Evolutionary conservation across 2,888 invertebrate species (phyloP), one percentile per base, ranked within the genome.

Genomic region (Caprella mutica): DNA sequence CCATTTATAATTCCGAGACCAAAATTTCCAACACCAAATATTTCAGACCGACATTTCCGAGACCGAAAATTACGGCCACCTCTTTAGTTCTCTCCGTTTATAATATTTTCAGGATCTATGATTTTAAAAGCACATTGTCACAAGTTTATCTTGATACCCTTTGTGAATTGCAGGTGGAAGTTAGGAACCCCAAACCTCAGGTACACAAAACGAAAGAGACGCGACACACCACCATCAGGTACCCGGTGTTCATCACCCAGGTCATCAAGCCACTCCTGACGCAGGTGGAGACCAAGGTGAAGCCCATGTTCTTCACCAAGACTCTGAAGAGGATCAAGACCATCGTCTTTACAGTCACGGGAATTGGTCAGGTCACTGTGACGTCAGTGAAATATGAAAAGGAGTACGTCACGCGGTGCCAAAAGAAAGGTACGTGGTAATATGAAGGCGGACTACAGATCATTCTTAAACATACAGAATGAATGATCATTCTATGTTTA

Each of bases 161-260:
- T 12, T 19, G 14, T 55, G 29, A 1, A 5, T 29, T 8, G 9
- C 63, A 64, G 63, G 58, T 64, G 33, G 63, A 64, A 26, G 59
- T 64, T n/a, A 19, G 57, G 17, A 64, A 64, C 27, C 63, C 63
- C 1, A 48, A 55, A 27, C 63, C 63, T 5, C 59, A 64, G 23
- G 53, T 64, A 30, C 59, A 64, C 46, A 64, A 59, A 40, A 42
- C 59, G 14, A 59, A 56, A 23, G 63, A 64, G 52, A 59, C 59
- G 19, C 55, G 63, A 5, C 59, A 64, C 55, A 64, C 63, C 26
- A 64, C 63, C 52, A 57, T 64, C 29, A 52, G 63, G 27, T 64
- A 64, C 39, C 63, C 63, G n/a, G 63, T 64, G 17, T 64, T 64
- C 55, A 64, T 64, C 30, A 64, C 63, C 1, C 63, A 64, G 44